Conservation (phyloP, 2,113 vertebrate genomes). For the Epinephelus moara region DNA sequence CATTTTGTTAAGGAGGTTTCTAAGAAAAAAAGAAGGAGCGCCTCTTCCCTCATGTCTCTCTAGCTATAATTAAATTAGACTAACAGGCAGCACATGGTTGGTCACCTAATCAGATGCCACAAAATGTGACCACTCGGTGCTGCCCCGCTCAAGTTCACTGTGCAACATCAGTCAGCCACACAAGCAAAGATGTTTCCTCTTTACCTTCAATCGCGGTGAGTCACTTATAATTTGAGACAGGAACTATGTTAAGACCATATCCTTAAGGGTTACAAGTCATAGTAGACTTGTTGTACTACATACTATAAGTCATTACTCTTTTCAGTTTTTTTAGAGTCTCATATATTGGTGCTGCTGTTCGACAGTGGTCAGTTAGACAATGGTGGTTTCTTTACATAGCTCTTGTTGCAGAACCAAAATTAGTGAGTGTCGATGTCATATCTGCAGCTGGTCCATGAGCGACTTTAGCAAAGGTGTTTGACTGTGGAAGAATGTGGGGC, state of each 20-base stretch:
- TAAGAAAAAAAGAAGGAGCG: conserved; percentile 46
- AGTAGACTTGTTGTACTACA: too few species aligned
- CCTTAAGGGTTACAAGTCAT: not conserved
- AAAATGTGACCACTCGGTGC: conserved; percentile 76
- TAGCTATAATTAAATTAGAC: conserved; percentile 80
- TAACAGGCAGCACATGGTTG: conserved; percentile 83
- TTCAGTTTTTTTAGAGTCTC: not conserved
- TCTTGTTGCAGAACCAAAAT: not conserved
- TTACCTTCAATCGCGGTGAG: conserved; percentile 85
- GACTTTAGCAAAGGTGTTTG: not conserved
- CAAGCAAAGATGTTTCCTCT: conserved; percentile 83
- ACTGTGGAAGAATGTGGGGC: not conserved
- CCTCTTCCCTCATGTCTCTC: conserved; percentile 66
- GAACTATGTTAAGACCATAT: not conserved
- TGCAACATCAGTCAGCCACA: conserved; percentile 60
- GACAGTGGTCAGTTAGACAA: not conserved
- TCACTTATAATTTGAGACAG: conserved; percentile 49
- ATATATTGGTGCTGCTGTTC: not conserved
- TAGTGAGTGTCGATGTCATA: not conserved
- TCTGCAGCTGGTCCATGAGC: conserved; percentile 5
- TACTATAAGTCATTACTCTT: not conserved
- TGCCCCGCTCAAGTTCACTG: conserved; percentile 54
- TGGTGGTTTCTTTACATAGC: not conserved
- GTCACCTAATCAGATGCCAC: conserved; percentile 81
- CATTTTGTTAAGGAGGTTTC: conserved; percentile 46